Base-by-base conservation (phyloP, 2,888 invertebrate genomes). In the Andrena hattorfiana region DNA sequence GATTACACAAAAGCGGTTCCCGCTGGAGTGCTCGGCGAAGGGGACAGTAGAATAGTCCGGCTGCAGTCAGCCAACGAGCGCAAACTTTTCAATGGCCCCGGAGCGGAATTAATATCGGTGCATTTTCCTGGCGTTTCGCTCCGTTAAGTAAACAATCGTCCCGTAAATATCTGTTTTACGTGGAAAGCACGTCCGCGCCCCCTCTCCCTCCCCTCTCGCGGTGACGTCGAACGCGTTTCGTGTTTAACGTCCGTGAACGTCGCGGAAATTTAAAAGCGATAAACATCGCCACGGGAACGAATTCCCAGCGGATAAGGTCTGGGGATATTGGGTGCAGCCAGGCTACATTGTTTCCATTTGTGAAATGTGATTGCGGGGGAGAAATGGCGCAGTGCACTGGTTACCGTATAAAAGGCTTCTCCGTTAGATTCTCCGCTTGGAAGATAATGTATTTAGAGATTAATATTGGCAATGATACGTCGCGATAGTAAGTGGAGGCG, bases 61-160 rank as follows among this genome's bases (percentile, higher is more conserved):
- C 2, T 32, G 20, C 10, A 23, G 48, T 60, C 67, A 49, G 35
- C 23, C 62, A 60, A 26, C 62, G 32, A 26, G 32, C 7, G 26
- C 10, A 62, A 63, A 69, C 69, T 69, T 63, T 63, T 42, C 26
- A 63, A 63, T n/a, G 49, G 74, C 16, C 3, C 5, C 32, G 20
- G 16, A 56, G 63, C 49, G 51, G 72, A 72, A 78, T 81, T 78
- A 72, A 81, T 78, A 78, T 59, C 59, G 78, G 42, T 42, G 35
- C 63, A 68, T 75, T 75, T 70, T 67, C 6, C 7, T 20, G 10
- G 23, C 7, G 42, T 68, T 81, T 78, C 77, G 48, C 63, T 72
- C 77, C 32, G 72, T 48, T 72, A 49, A 62, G 66, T 67, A 80
- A 80, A 80, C 80, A 80, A 77, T 80, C 71, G 71, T 77, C 60